These are phyloP conservation scores for Drosophila yakuba DNA, from an alignment of 1,140 invertebrate species.

Conservation along the genomic window DNA sequence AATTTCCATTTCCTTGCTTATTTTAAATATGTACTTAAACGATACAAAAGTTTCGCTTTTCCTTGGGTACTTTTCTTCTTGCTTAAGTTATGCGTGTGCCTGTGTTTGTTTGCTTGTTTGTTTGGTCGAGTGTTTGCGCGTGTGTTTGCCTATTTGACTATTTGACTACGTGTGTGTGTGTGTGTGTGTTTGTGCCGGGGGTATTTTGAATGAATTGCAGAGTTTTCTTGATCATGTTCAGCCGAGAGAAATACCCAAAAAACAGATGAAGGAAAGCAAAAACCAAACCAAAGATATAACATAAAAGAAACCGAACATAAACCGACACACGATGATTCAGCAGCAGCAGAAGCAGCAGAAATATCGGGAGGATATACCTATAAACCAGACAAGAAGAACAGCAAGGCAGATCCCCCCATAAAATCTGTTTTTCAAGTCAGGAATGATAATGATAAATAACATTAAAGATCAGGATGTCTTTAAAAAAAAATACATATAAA, in stretches of 20 bases:
- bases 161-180: background rate
- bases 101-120: slow-evolving; percentile 8
- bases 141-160: slow-evolving; percentile 30
- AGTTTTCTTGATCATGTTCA: slow-evolving; percentile 79
- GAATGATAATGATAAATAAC: slow-evolving; percentile 29
- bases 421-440: slow-evolving; percentile 27
- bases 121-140: slow-evolving; percentile 14
- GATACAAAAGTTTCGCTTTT: slow-evolving; percentile 4
- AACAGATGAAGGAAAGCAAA: slow-evolving; percentile 28
- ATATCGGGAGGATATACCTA: slow-evolving; percentile 36
- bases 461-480: slow-evolving; percentile 34
- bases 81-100: slow-evolving; percentile 21
- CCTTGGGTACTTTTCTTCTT: slow-evolving; percentile 14
- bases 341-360: slow-evolving; percentile 52
- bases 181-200: slow-evolving; percentile 13
- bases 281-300: slow-evolving; percentile 33
- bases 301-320: slow-evolving; percentile 14
- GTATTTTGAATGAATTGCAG: slow-evolving; percentile 43
- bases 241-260: slow-evolving; percentile 21
- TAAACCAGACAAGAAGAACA: slow-evolving; percentile 28
- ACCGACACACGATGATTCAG: slow-evolving; percentile 35
- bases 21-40: background rate
- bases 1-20: slow-evolving; percentile 17
- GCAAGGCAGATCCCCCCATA: slow-evolving; percentile 26
- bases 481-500: background rate